Percentiles rank a stretch among this genome's conserved stretches.
Evolutionary conservation across 2,797 vertebrate genomes (phyloP).

Genomic region (Trachops cirrhosus): DNA sequence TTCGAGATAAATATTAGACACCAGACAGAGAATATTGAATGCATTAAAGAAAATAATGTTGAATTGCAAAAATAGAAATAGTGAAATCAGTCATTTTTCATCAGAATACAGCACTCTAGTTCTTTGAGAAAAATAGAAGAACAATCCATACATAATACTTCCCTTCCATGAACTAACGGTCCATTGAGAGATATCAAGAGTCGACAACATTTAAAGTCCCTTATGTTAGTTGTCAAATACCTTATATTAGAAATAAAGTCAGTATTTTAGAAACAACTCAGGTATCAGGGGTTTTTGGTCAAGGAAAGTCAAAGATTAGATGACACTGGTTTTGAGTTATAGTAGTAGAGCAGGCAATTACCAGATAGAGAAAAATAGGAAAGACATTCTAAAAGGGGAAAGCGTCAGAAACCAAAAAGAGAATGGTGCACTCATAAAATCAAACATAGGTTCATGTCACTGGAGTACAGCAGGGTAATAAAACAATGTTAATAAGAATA

Average conservation of each 20-base stretch:
- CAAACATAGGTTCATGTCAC: not conserved
- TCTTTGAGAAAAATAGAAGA: not conserved
- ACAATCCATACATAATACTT: not conserved
- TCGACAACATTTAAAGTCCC: not conserved
- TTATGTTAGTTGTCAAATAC: not conserved
- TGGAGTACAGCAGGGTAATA: not conserved
- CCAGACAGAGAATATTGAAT: constrained; percentile 19
- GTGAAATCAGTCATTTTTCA: constrained; percentile 21
- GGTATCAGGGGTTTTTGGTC: not conserved
- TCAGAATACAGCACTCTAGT: not conserved
- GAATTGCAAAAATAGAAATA: not conserved
- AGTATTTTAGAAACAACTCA: not conserved
- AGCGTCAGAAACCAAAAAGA: not conserved
- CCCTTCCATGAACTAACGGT: not conserved
- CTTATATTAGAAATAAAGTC: not conserved
- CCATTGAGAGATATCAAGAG: not conserved
- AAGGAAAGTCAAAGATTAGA: not conserved
- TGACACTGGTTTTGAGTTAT: not conserved
- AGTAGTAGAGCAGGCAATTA: not conserved
- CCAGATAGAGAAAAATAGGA: not conserved
- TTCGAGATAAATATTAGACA: constrained; percentile 49
- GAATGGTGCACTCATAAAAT: not conserved
- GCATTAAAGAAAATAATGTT: not conserved
- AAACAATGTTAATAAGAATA: not conserved
- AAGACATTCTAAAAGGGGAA: not conserved